Conservation (phyloP, 2,888 invertebrate genomes). For the Eupeodes latifasciatus region DNA sequence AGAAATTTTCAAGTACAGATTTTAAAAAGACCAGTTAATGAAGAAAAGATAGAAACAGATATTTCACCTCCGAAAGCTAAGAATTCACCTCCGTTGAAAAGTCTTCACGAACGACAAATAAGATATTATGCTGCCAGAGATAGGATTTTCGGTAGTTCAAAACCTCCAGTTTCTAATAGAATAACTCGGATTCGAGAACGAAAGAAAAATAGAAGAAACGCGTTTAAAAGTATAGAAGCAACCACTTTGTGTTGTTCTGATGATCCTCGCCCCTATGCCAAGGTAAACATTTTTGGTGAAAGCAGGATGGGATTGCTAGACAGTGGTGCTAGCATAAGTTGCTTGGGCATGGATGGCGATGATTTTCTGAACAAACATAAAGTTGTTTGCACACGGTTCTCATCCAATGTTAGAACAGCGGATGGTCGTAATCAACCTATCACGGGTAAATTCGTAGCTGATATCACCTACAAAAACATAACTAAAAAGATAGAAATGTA, state of each 20-base stretch:
- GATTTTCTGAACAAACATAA: background rate
- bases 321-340: constrained; percentile 4
- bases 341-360: too few species aligned
- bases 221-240: background rate
- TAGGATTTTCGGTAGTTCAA: background rate
- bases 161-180: background rate
- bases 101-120: background rate
- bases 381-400: too few species aligned
- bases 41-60: background rate
- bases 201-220: background rate
- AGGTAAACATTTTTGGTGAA: background rate
- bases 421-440: background rate
- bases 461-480: background rate
- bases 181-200: background rate
- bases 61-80: background rate
- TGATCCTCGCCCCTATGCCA: too few species aligned
- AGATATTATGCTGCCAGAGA: background rate
- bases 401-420: background rate
- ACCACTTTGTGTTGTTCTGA: constrained; percentile 1
- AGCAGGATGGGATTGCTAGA: background rate
- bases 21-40: background rate
- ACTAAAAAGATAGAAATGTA: background rate
- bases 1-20: background rate
- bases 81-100: background rate
- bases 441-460: background rate